These are phyloP conservation scores for Osmoderma eremita DNA, from an alignment of 2,888 invertebrate species.

Conservation along the genomic window DNA sequence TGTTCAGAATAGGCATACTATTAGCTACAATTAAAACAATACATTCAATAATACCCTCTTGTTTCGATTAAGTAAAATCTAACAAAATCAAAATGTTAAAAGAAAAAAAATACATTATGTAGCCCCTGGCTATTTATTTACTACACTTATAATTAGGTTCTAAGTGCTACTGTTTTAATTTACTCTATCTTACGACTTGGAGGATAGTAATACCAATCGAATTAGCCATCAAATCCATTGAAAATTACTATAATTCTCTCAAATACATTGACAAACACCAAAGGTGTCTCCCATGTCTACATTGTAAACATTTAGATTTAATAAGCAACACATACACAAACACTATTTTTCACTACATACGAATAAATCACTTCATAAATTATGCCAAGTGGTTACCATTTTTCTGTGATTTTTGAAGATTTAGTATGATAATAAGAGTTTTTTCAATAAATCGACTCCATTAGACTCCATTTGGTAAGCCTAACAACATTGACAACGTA, in stretches of 20 bases:
- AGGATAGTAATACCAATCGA: slow-evolving; percentile 22
- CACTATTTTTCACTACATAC: slow-evolving; percentile 56
- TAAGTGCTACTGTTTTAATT: slow-evolving; percentile 11
- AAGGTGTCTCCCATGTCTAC: slow-evolving; percentile 66
- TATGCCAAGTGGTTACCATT: slow-evolving; percentile 63
- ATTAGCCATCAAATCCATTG: slow-evolving; percentile 34
- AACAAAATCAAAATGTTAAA: slow-evolving; percentile 36
- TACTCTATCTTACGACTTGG: slow-evolving; percentile 23
- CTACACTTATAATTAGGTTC: slow-evolving; percentile 33
- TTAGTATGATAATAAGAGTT: slow-evolving; percentile 69
- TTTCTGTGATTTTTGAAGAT: slow-evolving; percentile 63
- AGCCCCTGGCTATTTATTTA: slow-evolving; percentile 57
- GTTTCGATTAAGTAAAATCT: slow-evolving; percentile 10
- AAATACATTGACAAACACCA: slow-evolving; percentile 63
- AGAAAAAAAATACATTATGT: slow-evolving; percentile 48
- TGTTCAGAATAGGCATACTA: slow-evolving; percentile 2
- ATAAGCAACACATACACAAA: slow-evolving; percentile 58
- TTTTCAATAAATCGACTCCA: slow-evolving; percentile 73
- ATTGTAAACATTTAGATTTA: slow-evolving; percentile 65
- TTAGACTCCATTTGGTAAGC: slow-evolving; percentile 71
- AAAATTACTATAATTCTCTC: slow-evolving; percentile 52
- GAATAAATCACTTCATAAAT: slow-evolving; percentile 55
- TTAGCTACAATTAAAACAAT: neutral
- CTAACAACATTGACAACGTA: slow-evolving; percentile 84
- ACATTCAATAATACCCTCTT: neutral